Evolutionary conservation across 2,113 vertebrate genomes (phyloP), one percentile per base, ranked within the genome.

Genomic region (Otolemur garnettii): DNA sequence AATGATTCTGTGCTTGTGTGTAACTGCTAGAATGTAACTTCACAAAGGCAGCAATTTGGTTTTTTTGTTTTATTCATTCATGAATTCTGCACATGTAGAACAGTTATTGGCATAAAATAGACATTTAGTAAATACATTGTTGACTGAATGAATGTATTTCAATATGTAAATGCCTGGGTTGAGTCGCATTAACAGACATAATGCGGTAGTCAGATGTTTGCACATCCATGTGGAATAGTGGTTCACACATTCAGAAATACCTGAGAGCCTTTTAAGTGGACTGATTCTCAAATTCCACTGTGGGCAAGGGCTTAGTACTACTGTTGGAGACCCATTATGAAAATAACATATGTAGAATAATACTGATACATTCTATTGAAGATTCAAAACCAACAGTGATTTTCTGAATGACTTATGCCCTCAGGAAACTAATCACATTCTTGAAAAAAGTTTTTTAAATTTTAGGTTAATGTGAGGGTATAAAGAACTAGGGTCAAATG

Each of bases 391-490:
- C 22, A 9, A 55, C 69, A 87, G 72, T 42, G 17, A 87, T 93
- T 91, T 91, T 96, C 81, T 78, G 33, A 95, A 30, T 90, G 59
- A 59, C 55, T 92, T 85, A n/a, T 5, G 64, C 42, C 22, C 4
- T n/a, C 66, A 35, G 83, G 62, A 91, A n/a, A 81, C 26, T n/a
- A 72, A 87, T 94, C 81, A 45, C 11, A 12, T 91, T 68, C 21
- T 84, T 94, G 12, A 86, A 80, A 53, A 59, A 50, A 50, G 45
- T 50, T 50, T 50, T 50, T 50, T 50, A 50, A 50, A 50, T 50
- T 50, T 50, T 50, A 50, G 45, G 45, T 50, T 50, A 50, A 50
- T 50, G 45, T 50, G 45, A 50, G 45, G 45, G 45, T 50, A 50
- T 8, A 50, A 8, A 50, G 7, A 50, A 50, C 45, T 50, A 50